Evolutionary conservation across 2,888 invertebrate species (phyloP).

Genomic region (Ceriagrion tenellum): DNA sequence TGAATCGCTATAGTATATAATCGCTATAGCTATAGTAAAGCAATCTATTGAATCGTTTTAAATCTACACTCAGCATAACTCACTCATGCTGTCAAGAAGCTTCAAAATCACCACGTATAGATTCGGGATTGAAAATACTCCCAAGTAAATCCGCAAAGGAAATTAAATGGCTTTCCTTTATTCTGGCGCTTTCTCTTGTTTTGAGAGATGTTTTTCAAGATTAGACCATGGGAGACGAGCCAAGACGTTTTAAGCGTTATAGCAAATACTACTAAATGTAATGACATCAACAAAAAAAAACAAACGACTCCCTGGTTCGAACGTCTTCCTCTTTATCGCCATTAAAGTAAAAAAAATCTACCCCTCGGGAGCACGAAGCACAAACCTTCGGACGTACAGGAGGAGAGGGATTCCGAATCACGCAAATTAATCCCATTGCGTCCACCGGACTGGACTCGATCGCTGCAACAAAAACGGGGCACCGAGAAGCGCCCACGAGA

Average conservation of each 20-base stretch:
- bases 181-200: neutral
- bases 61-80: neutral
- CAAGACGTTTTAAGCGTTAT: neutral
- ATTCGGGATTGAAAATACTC: neutral
- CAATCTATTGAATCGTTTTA: no score
- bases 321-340: neutral
- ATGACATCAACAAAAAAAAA: neutral
- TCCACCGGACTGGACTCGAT: neutral
- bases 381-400: neutral
- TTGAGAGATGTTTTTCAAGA: neutral
- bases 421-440: constrained; percentile 14
- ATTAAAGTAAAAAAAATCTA: neutral
- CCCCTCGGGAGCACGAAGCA: neutral
- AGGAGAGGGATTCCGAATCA: neutral
- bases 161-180: neutral
- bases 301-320: neutral
- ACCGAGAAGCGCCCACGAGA: neutral
- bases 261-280: neutral
- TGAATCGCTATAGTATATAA: no score
- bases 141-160: neutral
- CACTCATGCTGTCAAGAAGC: neutral
- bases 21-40: no score
- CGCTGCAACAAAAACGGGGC: neutral
- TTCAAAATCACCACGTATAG: neutral
- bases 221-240: neutral